phyloP scores from a whole-genome alignment of 2,113 vertebrate genomes.

The Coracopsis vasa region DNA sequence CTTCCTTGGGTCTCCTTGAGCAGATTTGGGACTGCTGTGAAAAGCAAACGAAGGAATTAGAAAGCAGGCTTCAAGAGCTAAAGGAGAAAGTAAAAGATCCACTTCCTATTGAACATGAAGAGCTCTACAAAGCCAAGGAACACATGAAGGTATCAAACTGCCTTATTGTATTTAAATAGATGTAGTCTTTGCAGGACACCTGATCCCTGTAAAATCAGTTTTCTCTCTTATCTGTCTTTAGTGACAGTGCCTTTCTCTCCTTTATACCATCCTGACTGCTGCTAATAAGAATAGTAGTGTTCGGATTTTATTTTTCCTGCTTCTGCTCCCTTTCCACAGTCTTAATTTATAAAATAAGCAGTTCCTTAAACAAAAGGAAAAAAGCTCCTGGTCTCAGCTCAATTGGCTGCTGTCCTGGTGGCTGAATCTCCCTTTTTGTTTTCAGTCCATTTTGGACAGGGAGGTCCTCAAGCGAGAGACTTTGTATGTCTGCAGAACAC shows the following conservation, averaged over 20 bases:
- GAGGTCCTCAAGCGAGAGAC: neutral
- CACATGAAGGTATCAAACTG: slow-evolving; percentile 77
- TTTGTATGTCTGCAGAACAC: neutral
- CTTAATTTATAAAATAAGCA: neutral
- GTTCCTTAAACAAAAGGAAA: neutral
- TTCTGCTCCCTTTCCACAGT: neutral
- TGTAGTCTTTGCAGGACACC: neutral
- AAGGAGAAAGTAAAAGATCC: slow-evolving; percentile 75
- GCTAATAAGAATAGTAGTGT: neutral
- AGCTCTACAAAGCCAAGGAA: slow-evolving; percentile 74
- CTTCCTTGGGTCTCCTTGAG: slow-evolving; percentile 9
- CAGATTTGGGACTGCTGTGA: slow-evolving; percentile 87
- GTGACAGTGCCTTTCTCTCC: neutral
- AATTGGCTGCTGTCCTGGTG: neutral
- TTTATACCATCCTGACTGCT: neutral
- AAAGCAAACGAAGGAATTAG: slow-evolving; percentile 69
- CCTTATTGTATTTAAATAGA: neutral
- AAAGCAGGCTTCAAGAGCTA: slow-evolving; percentile 71
- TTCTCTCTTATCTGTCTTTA: neutral
- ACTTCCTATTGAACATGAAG: slow-evolving; percentile 78
- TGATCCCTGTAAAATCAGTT: neutral
- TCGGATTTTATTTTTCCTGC: neutral
- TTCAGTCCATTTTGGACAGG: neutral
- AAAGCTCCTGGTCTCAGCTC: neutral
- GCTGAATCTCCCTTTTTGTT: neutral